Evolutionary conservation across 2,888 invertebrate species (phyloP).

Genomic region (Eristalinus sepulchralis): DNA sequence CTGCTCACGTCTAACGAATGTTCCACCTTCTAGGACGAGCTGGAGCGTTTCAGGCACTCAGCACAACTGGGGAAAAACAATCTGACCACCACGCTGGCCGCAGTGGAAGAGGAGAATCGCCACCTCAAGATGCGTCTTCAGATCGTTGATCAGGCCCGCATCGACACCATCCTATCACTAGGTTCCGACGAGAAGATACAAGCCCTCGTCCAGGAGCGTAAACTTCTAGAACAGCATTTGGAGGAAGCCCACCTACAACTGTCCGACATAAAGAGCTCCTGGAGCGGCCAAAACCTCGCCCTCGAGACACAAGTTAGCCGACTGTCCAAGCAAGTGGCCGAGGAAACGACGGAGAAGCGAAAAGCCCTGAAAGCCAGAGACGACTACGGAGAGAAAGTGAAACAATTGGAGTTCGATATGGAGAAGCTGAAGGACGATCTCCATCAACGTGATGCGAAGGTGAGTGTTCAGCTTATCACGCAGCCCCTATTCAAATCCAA

Average conservation of each 20-base stretch:
- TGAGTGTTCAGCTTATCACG: conserved; percentile 38
- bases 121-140: conserved; percentile 83
- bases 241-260: conserved; percentile 93
- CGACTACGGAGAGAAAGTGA: conserved; percentile 85
- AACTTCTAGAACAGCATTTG: conserved; percentile 87
- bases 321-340: conserved; percentile 91
- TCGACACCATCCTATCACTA: conserved; percentile 76
- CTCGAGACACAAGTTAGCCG: conserved; percentile 95
- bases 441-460: conserved; percentile 79
- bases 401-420: conserved; percentile 78
- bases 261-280: conserved; percentile 93
- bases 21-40: conserved; percentile 85
- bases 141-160: conserved; percentile 79
- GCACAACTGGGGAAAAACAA: conserved; percentile 87
- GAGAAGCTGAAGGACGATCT: conserved; percentile 77
- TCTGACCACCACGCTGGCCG: conserved; percentile 86
- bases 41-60: conserved; percentile 88
- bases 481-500: neutral
- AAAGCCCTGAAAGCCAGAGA: conserved; percentile 87
- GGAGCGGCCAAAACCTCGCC: conserved; percentile 94
- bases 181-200: conserved; percentile 82
- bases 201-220: conserved; percentile 84
- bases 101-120: conserved; percentile 88
- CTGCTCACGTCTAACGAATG: neutral
- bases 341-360: conserved; percentile 90